These are phyloP conservation scores for Elephas maximus DNA, from an alignment of 2,113 vertebrate genomes.

Conservation along the genomic window DNA sequence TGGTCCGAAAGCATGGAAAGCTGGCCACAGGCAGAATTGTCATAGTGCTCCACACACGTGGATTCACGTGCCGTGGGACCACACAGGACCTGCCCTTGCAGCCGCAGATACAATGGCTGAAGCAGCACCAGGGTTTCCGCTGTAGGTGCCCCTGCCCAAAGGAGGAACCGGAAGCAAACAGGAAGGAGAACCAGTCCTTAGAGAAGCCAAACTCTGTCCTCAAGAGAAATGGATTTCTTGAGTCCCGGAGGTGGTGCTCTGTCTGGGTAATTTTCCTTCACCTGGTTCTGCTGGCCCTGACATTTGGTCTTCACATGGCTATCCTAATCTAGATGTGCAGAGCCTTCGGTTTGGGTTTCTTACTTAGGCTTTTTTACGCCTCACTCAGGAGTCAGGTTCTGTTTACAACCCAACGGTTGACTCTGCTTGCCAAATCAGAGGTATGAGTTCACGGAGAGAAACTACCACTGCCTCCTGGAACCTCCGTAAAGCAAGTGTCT, in stretches of 20 bases:
- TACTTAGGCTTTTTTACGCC: neutral
- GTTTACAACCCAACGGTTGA: constrained; percentile 5
- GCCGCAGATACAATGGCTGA: no score
- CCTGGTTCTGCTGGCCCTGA: neutral
- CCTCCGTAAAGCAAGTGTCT: neutral
- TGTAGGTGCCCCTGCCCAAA: neutral
- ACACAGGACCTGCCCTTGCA: neutral
- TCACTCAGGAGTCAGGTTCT: neutral
- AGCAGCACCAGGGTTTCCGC: neutral
- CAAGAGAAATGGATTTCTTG: neutral
- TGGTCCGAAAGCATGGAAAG: no score
- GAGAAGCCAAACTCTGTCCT: neutral
- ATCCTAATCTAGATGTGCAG: neutral
- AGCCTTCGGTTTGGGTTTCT: constrained; percentile 1
- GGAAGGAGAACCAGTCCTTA: neutral
- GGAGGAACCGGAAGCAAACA: neutral
- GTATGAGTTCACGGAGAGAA: neutral
- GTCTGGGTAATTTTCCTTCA: neutral
- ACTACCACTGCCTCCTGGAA: neutral
- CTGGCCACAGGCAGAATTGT: no score
- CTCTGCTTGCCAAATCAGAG: neutral
- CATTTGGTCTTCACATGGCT: neutral
- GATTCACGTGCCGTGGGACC: neutral
- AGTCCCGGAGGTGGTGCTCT: neutral
- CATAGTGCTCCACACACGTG: no score